These are phyloP conservation scores for Onychomys arenicola DNA, from an alignment of 2,797 vertebrate genomes.

Conservation along the genomic window DNA sequence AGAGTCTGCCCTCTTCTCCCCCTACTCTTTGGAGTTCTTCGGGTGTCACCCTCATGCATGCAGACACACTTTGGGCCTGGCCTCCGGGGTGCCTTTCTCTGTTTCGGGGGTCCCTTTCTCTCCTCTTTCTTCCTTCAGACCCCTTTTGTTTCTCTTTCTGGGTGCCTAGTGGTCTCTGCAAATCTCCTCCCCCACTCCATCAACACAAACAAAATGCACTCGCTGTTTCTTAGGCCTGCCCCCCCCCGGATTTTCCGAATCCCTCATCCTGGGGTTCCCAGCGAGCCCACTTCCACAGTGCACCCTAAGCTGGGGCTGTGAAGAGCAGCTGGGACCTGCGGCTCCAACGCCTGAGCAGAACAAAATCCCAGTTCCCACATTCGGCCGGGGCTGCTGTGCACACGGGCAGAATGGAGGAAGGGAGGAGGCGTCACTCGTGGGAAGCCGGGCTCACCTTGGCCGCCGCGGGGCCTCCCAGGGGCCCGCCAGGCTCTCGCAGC, in stretches of 20 bases:
- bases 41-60: not conserved
- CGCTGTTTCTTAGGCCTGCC: not conserved
- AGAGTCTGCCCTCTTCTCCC: not conserved
- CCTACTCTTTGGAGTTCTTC: accelerated
- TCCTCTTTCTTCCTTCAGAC: not conserved
- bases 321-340: not conserved
- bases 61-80: not conserved
- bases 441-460: constrained; percentile 79
- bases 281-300: not conserved
- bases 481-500: constrained; percentile 76
- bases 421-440: not conserved
- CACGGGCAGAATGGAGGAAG: not conserved
- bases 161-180: not conserved
- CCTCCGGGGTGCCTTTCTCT: not conserved
- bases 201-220: not conserved
- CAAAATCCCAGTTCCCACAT: not conserved
- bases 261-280: not conserved
- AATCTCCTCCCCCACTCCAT: not conserved
- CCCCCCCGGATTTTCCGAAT: not conserved
- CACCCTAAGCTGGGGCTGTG: not conserved
- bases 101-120: not conserved
- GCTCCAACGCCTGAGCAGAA: not conserved
- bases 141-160: not conserved
- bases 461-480: constrained; percentile 66
- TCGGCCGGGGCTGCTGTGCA: not conserved